A percentile compares a stretch with the other conserved stretches of the same genome.
phyloP scores from a whole-genome alignment of 2,113 vertebrate genomes.

The Campylomormyrus numenius region DNA sequence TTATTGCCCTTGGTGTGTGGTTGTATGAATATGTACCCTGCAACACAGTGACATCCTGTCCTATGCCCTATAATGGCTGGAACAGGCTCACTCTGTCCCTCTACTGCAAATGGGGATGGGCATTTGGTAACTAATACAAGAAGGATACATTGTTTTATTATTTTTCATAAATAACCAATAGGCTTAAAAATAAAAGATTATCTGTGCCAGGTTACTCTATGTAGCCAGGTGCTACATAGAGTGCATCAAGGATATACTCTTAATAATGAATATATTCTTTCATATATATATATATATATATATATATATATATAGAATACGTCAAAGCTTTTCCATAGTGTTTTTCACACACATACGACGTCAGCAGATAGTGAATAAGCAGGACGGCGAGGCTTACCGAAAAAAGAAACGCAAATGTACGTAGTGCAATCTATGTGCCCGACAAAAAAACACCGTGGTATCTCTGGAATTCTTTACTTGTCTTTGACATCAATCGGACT shows the following conservation, averaged over 20 bases:
- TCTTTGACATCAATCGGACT: slow-evolving; percentile 9
- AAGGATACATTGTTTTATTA: background rate
- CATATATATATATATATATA: too few relatives aligned
- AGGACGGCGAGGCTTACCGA: background rate
- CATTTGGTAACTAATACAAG: background rate
- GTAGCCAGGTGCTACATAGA: background rate
- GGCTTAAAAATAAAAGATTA: background rate
- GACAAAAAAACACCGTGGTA: background rate
- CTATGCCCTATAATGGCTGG: background rate
- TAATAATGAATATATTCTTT: background rate
- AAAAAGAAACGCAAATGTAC: background rate
- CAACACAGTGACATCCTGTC: background rate
- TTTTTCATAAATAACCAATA: background rate
- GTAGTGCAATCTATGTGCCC: background rate
- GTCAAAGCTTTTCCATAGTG: background rate
- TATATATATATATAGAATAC: background rate
- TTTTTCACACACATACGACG: background rate
- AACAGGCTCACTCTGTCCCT: background rate
- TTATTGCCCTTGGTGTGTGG: background rate
- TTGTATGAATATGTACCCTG: background rate
- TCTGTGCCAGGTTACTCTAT: background rate
- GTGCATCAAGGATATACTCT: background rate
- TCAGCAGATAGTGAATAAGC: background rate
- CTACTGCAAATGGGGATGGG: background rate
- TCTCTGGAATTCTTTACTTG: slow-evolving; percentile 18